Base-by-base conservation (phyloP, 2,888 invertebrate genomes). In the Trissoscelio sp. region DNA sequence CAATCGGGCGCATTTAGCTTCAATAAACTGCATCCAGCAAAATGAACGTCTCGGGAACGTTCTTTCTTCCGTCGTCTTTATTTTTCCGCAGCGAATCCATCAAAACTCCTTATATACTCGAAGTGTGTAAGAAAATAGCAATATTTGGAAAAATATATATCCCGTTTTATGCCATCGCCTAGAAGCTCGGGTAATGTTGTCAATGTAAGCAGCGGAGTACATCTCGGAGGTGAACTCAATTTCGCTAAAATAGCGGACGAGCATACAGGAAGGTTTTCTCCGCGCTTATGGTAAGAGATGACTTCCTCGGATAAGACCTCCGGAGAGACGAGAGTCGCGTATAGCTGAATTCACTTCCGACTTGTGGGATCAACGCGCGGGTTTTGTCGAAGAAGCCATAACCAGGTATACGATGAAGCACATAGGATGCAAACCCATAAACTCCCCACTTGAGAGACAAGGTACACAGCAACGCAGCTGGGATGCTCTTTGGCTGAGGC, bases 381-480 rank as follows among this genome's bases (percentile, higher is more conserved):
- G 85, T 87, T 88, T 88, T 85, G 89, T 88, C 87, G 86, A 84
- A 83, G 86, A 86, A 84, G 87, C 85, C 86, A 88, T 91, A 90
- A 91, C 89, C 83, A 83, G 82, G 88, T 87, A 89, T 89, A 89
- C 88, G 90, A 86, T 86, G 86, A 84, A 88, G 88, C 87, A 87
- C 89, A 89, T 87, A 88, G 89, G 88, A 90, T 89, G 88, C 89
- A 89, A 88, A 89, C 88, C 88, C 88, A 90, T 91, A 90, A 90
- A 91, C 87, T 84, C 86, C 85, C 82, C 88, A 84, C 86, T 83
- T 83, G 77, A 80, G 66, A 37, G 72, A 57, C 74, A 64, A 58
- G 69, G 51, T 44, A 53, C 46, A 53, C 28, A 58, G 79, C 57
- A 69, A 24, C 62, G 74, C 70, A 72, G 72, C 75, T 82, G 81